phyloP scores from a whole-genome alignment of 2,797 vertebrate species.

The Hipposideros larvatus region DNA sequence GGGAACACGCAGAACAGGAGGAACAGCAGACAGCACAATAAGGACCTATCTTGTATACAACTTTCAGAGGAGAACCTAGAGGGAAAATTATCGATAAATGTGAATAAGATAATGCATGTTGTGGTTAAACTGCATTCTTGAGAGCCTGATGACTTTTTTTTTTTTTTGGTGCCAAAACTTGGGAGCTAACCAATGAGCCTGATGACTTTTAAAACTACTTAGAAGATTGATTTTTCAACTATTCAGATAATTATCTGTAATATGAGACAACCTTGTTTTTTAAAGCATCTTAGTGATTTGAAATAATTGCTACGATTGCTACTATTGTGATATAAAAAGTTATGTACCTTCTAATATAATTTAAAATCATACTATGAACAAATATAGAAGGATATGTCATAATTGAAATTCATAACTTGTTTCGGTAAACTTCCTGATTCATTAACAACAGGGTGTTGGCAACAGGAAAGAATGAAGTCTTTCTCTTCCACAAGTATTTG shows the following conservation, averaged over 20 bases:
- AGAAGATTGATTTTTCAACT: constrained; percentile 9
- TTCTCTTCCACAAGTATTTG: constrained; percentile 69
- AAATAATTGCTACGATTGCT: constrained; percentile 63
- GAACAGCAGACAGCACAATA: constrained; percentile 1
- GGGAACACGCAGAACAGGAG: background rate
- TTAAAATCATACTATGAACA: constrained; percentile 67
- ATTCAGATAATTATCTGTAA: constrained; percentile 45
- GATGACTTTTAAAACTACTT: constrained; percentile 53
- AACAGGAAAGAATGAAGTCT: constrained; percentile 75
- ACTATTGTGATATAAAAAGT: constrained; percentile 43
- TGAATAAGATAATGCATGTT: constrained; percentile 27
- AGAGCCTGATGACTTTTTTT: constrained; percentile 1
- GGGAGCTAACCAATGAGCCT: too few relatives aligned
- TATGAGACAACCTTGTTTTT: constrained; percentile 5
- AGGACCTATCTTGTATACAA: background rate
- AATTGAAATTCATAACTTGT: constrained; percentile 76
- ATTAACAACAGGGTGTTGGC: constrained; percentile 68
- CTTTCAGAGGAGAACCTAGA: constrained; percentile 18
- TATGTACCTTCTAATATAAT: constrained; percentile 48
- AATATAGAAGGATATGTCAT: constrained; percentile 70
- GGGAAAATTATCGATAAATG: background rate
- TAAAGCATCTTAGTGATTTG: constrained; percentile 57
- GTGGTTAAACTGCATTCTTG: constrained; percentile 55
- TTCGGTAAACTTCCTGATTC: constrained; percentile 78
- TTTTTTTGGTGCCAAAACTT: too few relatives aligned